Base-by-base conservation (phyloP, 1,140 invertebrate genomes). In the Antheraea pernyi region DNA sequence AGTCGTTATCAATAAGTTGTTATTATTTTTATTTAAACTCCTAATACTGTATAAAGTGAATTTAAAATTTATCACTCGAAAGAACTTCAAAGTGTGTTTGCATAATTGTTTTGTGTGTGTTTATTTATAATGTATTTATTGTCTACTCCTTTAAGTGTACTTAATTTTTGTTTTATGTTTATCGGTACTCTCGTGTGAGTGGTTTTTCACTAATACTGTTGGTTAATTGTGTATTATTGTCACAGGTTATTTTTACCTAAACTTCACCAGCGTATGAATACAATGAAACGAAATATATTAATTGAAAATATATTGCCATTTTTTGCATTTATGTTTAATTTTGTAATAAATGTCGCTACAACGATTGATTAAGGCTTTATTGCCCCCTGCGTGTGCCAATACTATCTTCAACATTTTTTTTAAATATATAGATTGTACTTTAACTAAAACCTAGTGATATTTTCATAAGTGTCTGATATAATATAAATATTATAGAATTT, bases 301-400 rank as follows among this genome's bases (percentile, higher is more conserved):
- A 81, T 80, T 76, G 78, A 82, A 81, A 78, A 79, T 81, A 82
- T 85, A 84, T 89, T 91, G 89, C 89, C 89, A 91, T 91, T 89
- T n/a, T 85, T 85, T 89, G 89, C 89, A 91, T 91, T 91, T 91
- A 89, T 85, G 78, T 79, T 84, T 85, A 84, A 83, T 82, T 77
- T 79, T 84, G 80, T 73, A 84, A 79, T 78, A 83, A 79, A 75
- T 78, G 77, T 80, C 72, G 76, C 69, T 73, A 89, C 89, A 91
- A 90, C 87, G 89, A 91, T 88, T 72, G 73, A 71, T 68, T 59
- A 69, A 71, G 79, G 83, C 76, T 73, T 71, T 71, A 79, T 75
- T 81, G 80, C 9, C 46, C 80, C 81, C 70, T 72, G 53, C 67
- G 74, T 82, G 88, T 91, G 88, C 87, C 87, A 89, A 88, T 84